These are phyloP conservation scores for Ormyrus nitidulus DNA, from an alignment of 2,888 invertebrate species.

Conservation along the genomic window DNA sequence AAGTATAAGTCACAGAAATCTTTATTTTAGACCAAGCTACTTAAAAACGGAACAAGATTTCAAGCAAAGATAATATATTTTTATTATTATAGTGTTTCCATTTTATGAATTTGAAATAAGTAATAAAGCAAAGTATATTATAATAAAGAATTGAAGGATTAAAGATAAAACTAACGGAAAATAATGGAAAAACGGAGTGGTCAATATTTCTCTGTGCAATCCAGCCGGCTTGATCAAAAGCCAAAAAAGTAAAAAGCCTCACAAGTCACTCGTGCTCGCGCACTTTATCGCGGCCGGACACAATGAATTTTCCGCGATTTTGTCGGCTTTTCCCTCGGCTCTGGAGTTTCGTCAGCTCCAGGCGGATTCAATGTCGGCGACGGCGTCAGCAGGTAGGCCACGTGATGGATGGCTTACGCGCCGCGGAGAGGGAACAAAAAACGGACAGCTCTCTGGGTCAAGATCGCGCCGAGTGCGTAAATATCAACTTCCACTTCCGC, in stretches of 20 bases:
- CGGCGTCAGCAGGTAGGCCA: slow-evolving; percentile 61
- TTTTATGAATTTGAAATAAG: too few species aligned
- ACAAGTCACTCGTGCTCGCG: neutral
- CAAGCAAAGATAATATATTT: too few species aligned
- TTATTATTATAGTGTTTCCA: too few species aligned
- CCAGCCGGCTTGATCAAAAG: too few species aligned
- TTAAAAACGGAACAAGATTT: too few species aligned
- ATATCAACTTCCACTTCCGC: slow-evolving; percentile 64
- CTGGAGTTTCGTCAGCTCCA: neutral
- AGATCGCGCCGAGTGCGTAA: slow-evolving; percentile 66
- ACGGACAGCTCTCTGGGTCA: slow-evolving; percentile 59
- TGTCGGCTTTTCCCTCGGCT: neutral
- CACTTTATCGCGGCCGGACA: neutral
- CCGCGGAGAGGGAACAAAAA: slow-evolving; percentile 47
- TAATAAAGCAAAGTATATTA: too few species aligned
- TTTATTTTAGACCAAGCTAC: too few species aligned
- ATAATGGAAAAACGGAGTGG: too few species aligned
- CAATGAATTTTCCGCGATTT: neutral
- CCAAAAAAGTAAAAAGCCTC: neutral
- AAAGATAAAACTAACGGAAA: too few species aligned
- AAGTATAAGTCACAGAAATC: too few species aligned
- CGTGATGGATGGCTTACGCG: slow-evolving; percentile 61
- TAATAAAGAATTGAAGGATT: too few species aligned
- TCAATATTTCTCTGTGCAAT: too few species aligned
- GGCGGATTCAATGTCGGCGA: slow-evolving; percentile 59